Conservation (phyloP, 2,888 invertebrate species). For the Rotaria sp. region DNA sequence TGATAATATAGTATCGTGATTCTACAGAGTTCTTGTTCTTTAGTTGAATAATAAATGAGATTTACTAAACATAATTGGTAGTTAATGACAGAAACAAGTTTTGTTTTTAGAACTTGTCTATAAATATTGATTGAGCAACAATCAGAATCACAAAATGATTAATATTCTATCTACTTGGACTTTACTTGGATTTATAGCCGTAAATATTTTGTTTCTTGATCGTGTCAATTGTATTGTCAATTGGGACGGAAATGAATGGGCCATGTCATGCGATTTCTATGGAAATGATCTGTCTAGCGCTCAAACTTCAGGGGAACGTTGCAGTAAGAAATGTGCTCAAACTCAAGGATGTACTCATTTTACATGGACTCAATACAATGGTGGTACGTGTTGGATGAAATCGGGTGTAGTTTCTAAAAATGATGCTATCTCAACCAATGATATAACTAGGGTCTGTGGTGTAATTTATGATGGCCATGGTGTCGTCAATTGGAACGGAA, state of each 20-base stretch:
- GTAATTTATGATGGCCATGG: no score
- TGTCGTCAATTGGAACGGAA: no score
- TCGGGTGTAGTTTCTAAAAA: background rate
- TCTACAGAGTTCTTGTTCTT: no score
- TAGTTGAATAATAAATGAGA: no score
- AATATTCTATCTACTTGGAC: background rate
- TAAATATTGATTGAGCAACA: background rate
- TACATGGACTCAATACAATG: background rate
- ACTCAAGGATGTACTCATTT: background rate
- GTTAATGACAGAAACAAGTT: no score
- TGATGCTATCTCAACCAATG: background rate
- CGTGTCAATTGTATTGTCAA: background rate
- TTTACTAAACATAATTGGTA: no score
- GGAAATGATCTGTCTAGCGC: conserved; percentile 6
- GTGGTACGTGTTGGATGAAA: background rate
- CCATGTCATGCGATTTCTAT: no score
- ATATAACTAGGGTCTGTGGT: no score
- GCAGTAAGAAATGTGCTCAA: background rate
- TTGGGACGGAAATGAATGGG: no score
- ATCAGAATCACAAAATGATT: background rate
- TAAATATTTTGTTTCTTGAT: background rate
- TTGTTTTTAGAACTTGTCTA: background rate
- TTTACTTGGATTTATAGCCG: background rate
- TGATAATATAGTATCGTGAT: no score
- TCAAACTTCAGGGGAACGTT: background rate